Percentiles rank a stretch among this genome's conserved stretches.
These are phyloP conservation scores for Turritopsis rubra DNA, from an alignment of 30 jellyfish, hydroid and myxozoan genomes.

Conservation along the genomic window DNA sequence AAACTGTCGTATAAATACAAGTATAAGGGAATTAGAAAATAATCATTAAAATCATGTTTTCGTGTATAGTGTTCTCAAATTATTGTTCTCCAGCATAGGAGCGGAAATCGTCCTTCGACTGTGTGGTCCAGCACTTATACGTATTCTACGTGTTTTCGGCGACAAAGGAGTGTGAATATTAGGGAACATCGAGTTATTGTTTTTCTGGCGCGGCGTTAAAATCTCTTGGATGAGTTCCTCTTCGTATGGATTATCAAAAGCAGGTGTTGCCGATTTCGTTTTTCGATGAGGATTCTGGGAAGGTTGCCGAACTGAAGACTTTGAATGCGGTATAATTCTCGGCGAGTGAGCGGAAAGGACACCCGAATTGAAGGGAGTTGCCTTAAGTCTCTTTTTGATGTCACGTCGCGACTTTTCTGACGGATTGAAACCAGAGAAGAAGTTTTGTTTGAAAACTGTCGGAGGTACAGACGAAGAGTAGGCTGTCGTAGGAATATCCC, in stretches of 20 bases:
- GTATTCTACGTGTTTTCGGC: constrained; percentile 13
- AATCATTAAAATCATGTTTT: not conserved
- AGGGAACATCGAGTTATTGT: constrained; percentile 29
- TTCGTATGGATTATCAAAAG: constrained; percentile 31
- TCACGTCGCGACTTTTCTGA: not conserved
- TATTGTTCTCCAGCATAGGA: constrained; percentile 7
- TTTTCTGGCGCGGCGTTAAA: constrained; percentile 31
- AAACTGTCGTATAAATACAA: too few species aligned
- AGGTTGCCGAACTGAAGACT: not conserved
- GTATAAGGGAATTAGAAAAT: not conserved
- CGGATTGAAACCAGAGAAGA: constrained; percentile 14
- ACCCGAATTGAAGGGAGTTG: not conserved
- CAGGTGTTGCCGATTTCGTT: constrained; percentile 18
- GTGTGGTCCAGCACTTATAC: constrained; percentile 14
- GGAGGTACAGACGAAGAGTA: not conserved
- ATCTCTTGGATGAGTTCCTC: constrained; percentile 32
- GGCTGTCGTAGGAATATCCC: not conserved
- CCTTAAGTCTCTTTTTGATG: constrained; percentile 6
- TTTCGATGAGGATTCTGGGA: not conserved
- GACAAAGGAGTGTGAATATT: constrained; percentile 1
- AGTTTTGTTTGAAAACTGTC: not conserved
- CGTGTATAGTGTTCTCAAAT: not conserved
- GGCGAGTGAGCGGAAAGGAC: constrained; percentile 16
- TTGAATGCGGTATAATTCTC: not conserved
- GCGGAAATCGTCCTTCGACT: constrained; percentile 19